Evolutionary conservation across 2,797 vertebrate genomes (phyloP).

Genomic region (Characodon lateralis): DNA sequence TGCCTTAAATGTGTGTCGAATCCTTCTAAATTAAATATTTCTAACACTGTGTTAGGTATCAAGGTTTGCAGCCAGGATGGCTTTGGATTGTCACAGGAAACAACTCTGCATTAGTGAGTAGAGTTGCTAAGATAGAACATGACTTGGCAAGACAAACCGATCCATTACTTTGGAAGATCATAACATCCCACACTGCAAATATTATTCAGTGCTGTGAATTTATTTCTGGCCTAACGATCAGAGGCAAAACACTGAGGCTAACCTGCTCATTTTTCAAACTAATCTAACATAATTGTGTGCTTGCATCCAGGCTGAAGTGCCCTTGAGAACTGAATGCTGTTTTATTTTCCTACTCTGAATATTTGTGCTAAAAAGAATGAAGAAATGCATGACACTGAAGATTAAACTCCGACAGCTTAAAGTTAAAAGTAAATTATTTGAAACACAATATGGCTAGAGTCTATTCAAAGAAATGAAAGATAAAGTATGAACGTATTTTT

Average conservation of each 20-base stretch:
- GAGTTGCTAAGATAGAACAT: neutral
- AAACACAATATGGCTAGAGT: neutral
- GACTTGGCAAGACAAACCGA: neutral
- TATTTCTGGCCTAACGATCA: neutral
- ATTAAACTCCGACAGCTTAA: neutral
- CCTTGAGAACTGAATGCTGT: neutral
- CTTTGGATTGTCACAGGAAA: neutral
- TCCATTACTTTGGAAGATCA: slow-evolving; percentile 4
- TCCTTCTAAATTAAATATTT: neutral
- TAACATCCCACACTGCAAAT: neutral
- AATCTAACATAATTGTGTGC: neutral
- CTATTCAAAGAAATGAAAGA: too few species aligned
- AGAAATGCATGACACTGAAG: neutral
- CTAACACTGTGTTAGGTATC: neutral
- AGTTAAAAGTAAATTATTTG: neutral
- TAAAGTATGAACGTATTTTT: neutral
- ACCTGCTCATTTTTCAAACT: slow-evolving; percentile 3
- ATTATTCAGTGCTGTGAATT: neutral
- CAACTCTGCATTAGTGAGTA: neutral
- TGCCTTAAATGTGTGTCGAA: neutral
- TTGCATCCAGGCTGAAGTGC: neutral
- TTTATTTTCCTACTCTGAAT: neutral
- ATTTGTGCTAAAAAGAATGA: neutral
- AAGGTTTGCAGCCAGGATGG: neutral
- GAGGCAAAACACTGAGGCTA: neutral